phyloP scores from a whole-genome alignment of 2,888 invertebrate species.

The Macropis europaea region DNA sequence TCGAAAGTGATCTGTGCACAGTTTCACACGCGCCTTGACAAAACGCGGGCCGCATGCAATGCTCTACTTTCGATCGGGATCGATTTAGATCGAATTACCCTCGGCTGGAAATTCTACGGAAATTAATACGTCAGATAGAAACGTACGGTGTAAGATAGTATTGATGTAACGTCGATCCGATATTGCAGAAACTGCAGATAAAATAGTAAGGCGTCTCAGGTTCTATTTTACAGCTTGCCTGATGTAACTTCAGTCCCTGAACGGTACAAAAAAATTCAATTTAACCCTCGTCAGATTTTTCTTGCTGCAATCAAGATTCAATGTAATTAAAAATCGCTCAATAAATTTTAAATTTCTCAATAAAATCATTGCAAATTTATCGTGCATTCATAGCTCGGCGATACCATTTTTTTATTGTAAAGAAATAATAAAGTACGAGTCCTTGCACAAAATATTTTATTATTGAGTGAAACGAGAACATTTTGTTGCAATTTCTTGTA shows the following conservation, averaged over 20 bases:
- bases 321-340: too few relatives aligned
- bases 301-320: neutral
- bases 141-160: slow-evolving; percentile 14
- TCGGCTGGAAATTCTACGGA: slow-evolving; percentile 39
- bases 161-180: slow-evolving; percentile 33
- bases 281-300: slow-evolving; percentile 1
- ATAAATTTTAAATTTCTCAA: too few relatives aligned
- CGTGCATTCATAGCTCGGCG: too few relatives aligned
- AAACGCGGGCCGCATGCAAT: neutral
- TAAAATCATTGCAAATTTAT: too few relatives aligned
- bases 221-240: slow-evolving; percentile 25
- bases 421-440: too few relatives aligned
- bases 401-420: too few relatives aligned
- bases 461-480: too few relatives aligned
- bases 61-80: slow-evolving; percentile 40
- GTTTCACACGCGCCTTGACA: slow-evolving; percentile 17
- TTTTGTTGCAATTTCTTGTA: too few relatives aligned
- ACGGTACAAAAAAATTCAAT: neutral
- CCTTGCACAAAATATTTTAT: too few relatives aligned
- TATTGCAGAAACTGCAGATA: slow-evolving; percentile 32
- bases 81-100: slow-evolving; percentile 44
- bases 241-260: slow-evolving; percentile 11
- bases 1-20: neutral
- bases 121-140: slow-evolving; percentile 41
- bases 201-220: slow-evolving; percentile 20